These are phyloP conservation scores for Odontamblyopus rebecca DNA, from an alignment of 2,797 vertebrate genomes.

Conservation along the genomic window DNA sequence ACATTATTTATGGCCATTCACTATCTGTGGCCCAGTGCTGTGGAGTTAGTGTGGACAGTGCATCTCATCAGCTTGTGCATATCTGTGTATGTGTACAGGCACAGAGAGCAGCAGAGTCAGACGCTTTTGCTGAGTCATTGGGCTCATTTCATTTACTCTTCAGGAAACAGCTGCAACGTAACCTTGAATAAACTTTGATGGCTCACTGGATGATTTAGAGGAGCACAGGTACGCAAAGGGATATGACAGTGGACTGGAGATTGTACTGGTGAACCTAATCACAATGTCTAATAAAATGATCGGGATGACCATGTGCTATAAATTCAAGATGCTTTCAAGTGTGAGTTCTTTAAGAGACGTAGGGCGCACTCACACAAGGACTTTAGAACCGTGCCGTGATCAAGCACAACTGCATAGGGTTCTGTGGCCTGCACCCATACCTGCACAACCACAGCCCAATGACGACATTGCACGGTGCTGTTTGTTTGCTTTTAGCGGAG, in stretches of 20 bases:
- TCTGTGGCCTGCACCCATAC: no score
- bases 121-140: constrained; percentile 56
- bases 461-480: no score
- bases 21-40: constrained; percentile 13
- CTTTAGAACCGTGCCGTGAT: no score
- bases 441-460: no score
- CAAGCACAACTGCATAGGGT: no score
- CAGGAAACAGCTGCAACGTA: constrained; percentile 59
- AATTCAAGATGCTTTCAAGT: neutral
- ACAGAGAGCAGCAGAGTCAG: neutral
- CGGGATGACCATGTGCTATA: neutral
- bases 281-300: neutral
- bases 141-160: constrained; percentile 57
- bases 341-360: neutral
- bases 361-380: no score
- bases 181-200: constrained; percentile 62
- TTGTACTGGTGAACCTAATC: constrained; percentile 30
- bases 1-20: constrained; percentile 27
- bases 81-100: constrained; percentile 4
- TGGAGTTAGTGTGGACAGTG: constrained; percentile 7
- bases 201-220: constrained; percentile 38
- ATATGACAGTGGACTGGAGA: constrained; percentile 43
- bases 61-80: constrained; percentile 10
- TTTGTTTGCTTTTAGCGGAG: no score
- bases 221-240: constrained; percentile 28